Base-by-base conservation (phyloP, 30 jellyfish, hydroid and myxozoan genomes). In the Sanderia malayensis region DNA sequence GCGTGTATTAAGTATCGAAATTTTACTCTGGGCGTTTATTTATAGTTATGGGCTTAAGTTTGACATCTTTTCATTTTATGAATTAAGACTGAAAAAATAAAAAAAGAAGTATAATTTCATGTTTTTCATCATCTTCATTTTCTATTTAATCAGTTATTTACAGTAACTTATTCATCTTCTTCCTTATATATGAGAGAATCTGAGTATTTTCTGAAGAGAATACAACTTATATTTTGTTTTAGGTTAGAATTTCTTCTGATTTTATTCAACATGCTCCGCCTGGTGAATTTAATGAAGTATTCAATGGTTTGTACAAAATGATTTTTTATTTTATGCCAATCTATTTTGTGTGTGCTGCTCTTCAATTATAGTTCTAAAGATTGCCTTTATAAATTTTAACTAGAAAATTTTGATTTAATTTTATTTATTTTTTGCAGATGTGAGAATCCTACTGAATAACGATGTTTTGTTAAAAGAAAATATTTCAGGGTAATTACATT, bases 221-320 rank as follows among this genome's bases (percentile, higher is more conserved):
- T n/a, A n/a, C n/a, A n/a, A n/a, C n/a, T n/a, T n/a, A n/a, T n/a
- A n/a, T 70, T 15, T 22, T 29, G 31, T 60, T 64, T 58, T 47
- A 92, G 99, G 93, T 75, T 44, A 74, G 93, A 61, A 85, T 84
- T 49, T 88, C 89, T 19, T 92, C 96, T 13, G 87, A 74, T 66
- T 85, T 93, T 62, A 93, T 93, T 64, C 82, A 79, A 44, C 96
- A 86, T 82, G 96, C 99, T 9, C 99, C 99, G 4, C 99, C 99
- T 58, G 99, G 99, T 11, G 99, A 93, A 93, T 93, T 93, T 80
- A 85, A 85, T 61, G 99, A 93, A 75, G 99, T 93, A 58, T 85
- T 93, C 68, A 80, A 76, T 85, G 99, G 99, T 93, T 47, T 20
- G 91, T 57, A 49, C 20, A 47, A 26, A 45, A 22, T 2, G 46